Conservation (phyloP, 2,888 invertebrate genomes). For the Agrochola lychnidis region DNA sequence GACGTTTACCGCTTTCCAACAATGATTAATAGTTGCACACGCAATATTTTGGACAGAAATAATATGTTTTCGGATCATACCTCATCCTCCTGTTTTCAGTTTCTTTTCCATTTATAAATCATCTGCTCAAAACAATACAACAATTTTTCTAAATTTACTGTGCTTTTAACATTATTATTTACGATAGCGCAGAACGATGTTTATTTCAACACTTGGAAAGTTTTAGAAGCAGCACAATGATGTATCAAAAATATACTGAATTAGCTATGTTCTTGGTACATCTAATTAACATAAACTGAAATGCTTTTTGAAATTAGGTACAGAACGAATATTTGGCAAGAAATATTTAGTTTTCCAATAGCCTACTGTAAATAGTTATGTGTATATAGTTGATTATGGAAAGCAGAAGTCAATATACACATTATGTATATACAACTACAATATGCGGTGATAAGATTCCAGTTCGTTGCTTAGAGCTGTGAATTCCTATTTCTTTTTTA, state of each 20-base stretch:
- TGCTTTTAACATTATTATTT: conserved; percentile 20
- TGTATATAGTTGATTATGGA: background rate
- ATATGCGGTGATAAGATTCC: background rate
- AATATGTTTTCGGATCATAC: conserved; percentile 15
- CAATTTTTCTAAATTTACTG: conserved; percentile 28
- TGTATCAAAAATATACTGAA: background rate
- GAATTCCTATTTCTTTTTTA: background rate
- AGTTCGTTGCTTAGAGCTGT: background rate
- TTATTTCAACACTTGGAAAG: conserved; percentile 21
- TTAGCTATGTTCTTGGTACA: too few species aligned
- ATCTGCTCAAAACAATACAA: conserved; percentile 27
- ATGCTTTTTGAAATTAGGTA: too few species aligned
- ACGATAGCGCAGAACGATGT: conserved; percentile 6
- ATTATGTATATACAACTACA: background rate
- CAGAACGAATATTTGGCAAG: too few species aligned
- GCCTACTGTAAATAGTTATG: too few species aligned
- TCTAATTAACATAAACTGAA: too few species aligned
- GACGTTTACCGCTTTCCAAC: conserved; percentile 10
- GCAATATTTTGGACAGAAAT: conserved; percentile 27
- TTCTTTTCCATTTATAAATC: conserved; percentile 51
- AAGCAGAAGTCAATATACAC: background rate
- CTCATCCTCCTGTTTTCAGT: conserved; percentile 16
- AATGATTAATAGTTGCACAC: conserved; percentile 22
- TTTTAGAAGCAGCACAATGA: conserved; percentile 8
- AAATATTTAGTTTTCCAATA: too few species aligned